Evolutionary conservation across 2,113 vertebrate species (phyloP).

Genomic region (Sterrhoptilus dennistouni): DNA sequence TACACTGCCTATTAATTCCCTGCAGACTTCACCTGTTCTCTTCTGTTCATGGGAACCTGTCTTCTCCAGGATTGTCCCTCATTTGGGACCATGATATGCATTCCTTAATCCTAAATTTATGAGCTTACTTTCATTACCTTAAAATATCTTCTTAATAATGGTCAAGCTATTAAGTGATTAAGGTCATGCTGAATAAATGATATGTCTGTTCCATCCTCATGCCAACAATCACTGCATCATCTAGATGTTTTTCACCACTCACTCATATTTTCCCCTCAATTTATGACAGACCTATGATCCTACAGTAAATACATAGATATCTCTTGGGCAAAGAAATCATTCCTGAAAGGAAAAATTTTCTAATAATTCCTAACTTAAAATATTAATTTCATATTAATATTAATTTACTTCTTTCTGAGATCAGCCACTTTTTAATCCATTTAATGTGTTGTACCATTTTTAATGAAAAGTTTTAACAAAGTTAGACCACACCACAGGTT

Average conservation of each 20-base stretch:
- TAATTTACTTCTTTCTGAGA: not conserved
- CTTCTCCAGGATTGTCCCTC: not conserved
- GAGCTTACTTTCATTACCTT: not conserved
- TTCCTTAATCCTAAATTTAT: not conserved
- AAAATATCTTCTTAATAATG: not conserved
- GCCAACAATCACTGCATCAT: not conserved
- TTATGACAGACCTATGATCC: not conserved
- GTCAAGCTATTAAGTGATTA: not conserved
- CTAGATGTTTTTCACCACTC: not conserved
- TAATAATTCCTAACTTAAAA: not conserved
- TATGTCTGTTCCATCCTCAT: not conserved
- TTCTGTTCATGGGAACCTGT: not conserved
- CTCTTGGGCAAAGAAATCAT: not conserved
- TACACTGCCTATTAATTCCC: not conserved
- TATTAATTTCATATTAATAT: not conserved
- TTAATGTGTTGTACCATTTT: not conserved
- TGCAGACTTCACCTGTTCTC: not conserved
- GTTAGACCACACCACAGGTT: not conserved
- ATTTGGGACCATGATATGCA: not conserved
- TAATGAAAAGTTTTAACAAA: not conserved
- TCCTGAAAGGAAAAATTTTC: not conserved
- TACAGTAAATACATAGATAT: not conserved
- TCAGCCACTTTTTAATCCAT: not conserved
- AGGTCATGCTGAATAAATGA: not conserved
- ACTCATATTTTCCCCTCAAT: not conserved